Percentiles rank a stretch among this genome's conserved stretches.
These are phyloP conservation scores for Aegypius monachus DNA, from an alignment of 2,113 vertebrate genomes.

Conservation along the genomic window DNA sequence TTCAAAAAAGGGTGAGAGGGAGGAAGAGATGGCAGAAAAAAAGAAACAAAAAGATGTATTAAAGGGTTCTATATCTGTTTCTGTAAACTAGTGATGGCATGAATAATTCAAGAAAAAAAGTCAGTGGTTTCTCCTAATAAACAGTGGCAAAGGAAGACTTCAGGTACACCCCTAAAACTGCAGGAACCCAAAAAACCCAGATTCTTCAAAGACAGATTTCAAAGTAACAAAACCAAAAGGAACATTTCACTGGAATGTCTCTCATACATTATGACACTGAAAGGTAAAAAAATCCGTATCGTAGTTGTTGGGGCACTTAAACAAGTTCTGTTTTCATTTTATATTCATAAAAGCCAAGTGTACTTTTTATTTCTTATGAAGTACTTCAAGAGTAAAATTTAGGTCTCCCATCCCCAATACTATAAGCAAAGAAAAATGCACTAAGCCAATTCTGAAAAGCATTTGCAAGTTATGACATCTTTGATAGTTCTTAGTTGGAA, in stretches of 20 bases:
- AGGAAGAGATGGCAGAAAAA: not conserved
- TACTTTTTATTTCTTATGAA: not conserved
- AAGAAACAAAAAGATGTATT: not conserved
- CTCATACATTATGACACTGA: not conserved
- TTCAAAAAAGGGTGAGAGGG: not conserved
- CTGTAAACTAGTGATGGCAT: not conserved
- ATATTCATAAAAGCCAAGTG: not conserved
- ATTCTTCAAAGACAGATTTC: not conserved
- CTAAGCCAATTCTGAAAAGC: not conserved
- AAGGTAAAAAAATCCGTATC: not conserved
- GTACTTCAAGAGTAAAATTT: not conserved
- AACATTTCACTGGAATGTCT: not conserved
- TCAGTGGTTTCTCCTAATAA: not conserved
- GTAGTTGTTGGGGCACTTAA: not conserved
- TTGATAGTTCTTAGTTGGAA: not conserved
- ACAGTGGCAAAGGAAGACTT: not conserved
- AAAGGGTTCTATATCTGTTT: not conserved
- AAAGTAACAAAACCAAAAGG: not conserved
- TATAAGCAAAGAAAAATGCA: not conserved
- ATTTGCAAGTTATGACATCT: not conserved
- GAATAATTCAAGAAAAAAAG: not conserved
- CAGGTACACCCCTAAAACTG: not conserved
- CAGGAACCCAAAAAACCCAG: not conserved
- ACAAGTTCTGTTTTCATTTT: not conserved
- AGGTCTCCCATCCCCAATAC: not conserved